These are phyloP conservation scores for Octopus bimaculoides DNA, from an alignment of 1,140 invertebrate genomes.

Conservation along the genomic window DNA sequence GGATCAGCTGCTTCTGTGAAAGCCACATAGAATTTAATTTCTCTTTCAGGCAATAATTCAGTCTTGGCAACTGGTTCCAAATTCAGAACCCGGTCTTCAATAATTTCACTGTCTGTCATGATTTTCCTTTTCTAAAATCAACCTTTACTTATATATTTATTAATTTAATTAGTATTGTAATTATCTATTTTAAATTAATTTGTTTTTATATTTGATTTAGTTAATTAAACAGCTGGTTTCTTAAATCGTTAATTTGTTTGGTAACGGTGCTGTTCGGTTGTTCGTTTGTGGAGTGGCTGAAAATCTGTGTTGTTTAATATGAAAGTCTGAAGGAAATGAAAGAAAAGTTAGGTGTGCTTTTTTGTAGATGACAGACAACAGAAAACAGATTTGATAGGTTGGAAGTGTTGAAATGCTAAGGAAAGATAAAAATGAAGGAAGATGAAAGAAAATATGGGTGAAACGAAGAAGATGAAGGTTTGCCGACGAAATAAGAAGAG, in stretches of 20 bases:
- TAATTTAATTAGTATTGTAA: neutral
- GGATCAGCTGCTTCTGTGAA: neutral
- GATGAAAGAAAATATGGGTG: too few species aligned
- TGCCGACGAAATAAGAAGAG: too few species aligned
- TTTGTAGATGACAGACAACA: too few species aligned
- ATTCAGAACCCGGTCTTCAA: neutral
- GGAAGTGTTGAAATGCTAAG: too few species aligned
- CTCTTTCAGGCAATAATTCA: neutral
- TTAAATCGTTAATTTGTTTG: neutral
- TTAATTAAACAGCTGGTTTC: neutral
- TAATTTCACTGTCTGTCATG: neutral
- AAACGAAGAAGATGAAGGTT: too few species aligned
- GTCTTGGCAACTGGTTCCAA: slow-evolving; percentile 2
- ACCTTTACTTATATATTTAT: neutral
- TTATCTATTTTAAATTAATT: neutral
- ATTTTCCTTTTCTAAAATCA: neutral
- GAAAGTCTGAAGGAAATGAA: too few species aligned
- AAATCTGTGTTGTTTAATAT: too few species aligned
- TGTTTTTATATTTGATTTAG: neutral
- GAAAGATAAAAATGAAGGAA: too few species aligned
- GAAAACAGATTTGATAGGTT: too few species aligned
- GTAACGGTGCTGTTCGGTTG: neutral
- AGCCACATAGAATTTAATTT: neutral
- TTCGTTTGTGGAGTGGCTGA: too few species aligned
- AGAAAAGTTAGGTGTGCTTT: too few species aligned